phyloP scores from a whole-genome alignment of 2,888 invertebrate species.

The Drosophila affinis region DNA sequence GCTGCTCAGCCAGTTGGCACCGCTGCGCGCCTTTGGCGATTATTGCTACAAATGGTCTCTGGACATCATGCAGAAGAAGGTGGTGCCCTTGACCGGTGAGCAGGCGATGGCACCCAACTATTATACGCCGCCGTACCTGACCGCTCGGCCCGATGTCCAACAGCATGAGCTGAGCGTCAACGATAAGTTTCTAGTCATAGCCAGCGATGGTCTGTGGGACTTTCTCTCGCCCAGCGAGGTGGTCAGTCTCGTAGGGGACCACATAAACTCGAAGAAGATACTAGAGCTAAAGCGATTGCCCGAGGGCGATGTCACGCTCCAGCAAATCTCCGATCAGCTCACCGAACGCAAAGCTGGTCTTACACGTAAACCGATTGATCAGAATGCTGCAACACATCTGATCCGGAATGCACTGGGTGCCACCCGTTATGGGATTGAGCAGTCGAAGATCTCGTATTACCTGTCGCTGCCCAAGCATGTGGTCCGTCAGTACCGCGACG shows the following conservation, averaged over 20 bases:
- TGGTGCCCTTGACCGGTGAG: constrained; percentile 89
- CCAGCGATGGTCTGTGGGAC: constrained; percentile 98
- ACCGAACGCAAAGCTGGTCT: constrained; percentile 91
- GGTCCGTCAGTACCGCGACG: constrained; percentile 96
- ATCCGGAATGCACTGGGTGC: constrained; percentile 97
- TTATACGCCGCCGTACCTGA: constrained; percentile 97
- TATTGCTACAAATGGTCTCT: constrained; percentile 94
- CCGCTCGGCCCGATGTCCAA: constrained; percentile 93
- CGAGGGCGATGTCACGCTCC: constrained; percentile 89
- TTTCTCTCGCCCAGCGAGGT: constrained; percentile 91
- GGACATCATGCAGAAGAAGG: constrained; percentile 88
- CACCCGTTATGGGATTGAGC: constrained; percentile 94
- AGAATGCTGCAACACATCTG: constrained; percentile 97
- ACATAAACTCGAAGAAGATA: constrained; percentile 95
- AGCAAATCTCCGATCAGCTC: constrained; percentile 90
- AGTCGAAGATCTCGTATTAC: constrained; percentile 92
- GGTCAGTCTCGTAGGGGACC: constrained; percentile 95
- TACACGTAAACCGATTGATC: constrained; percentile 94
- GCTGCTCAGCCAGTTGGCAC: constrained; percentile 96
- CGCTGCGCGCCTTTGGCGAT: constrained; percentile 97
- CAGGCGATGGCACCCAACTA: constrained; percentile 92
- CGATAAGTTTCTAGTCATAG: constrained; percentile 95
- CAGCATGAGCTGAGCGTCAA: constrained; percentile 90
- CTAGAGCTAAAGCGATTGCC: constrained; percentile 90
- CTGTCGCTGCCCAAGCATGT: constrained; percentile 93